phyloP scores from a whole-genome alignment of 2,888 invertebrate species.

The Netelia fuscicornis region DNA sequence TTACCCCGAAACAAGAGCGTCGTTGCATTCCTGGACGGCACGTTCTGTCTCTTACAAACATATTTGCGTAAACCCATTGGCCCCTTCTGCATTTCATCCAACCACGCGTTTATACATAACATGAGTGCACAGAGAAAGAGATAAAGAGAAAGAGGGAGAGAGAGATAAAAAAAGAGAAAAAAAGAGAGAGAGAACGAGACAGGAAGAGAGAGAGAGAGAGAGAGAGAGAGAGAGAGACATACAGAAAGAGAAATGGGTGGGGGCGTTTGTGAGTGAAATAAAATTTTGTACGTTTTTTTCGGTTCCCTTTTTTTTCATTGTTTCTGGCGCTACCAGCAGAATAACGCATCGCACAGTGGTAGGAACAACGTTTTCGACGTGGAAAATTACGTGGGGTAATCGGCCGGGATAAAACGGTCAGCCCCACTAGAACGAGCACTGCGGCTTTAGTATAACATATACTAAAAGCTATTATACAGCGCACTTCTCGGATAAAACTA shows the following conservation, averaged over 20 bases:
- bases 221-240: too few species aligned
- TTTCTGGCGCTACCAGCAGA: neutral
- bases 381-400: constrained; percentile 63
- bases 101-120: neutral
- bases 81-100: neutral
- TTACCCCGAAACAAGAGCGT: neutral
- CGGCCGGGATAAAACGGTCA: constrained; percentile 60
- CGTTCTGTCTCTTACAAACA: constrained; percentile 13
- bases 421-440: constrained; percentile 29
- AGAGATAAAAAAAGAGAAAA: too few species aligned
- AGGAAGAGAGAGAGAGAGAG: too few species aligned
- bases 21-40: constrained; percentile 13
- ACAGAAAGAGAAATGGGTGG: too few species aligned
- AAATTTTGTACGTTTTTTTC: constrained; percentile 6
- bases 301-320: neutral
- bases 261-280: too few species aligned
- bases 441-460: constrained; percentile 17
- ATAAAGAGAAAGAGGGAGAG: too few species aligned
- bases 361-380: constrained; percentile 51
- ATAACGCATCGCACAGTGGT: constrained; percentile 2
- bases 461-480: constrained; percentile 15
- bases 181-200: too few species aligned
- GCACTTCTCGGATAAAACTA: constrained; percentile 4
- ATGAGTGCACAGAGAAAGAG: too few species aligned
- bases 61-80: constrained; percentile 14